Evolutionary conservation across 2,888 invertebrate species (phyloP).

Genomic region (Epinotia bilunana): DNA sequence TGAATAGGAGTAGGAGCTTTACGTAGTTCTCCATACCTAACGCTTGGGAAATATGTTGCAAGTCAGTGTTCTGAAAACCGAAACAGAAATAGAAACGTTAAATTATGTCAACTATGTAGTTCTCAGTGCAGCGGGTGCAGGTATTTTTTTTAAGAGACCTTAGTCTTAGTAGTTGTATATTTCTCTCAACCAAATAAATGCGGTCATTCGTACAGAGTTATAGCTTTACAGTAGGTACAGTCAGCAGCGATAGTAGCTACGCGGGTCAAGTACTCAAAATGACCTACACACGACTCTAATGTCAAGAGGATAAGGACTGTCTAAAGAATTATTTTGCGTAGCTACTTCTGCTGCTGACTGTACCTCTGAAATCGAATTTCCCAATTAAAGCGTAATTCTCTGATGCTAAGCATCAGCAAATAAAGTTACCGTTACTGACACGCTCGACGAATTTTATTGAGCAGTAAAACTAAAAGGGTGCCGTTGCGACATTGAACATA

Average conservation of each 20-base stretch:
- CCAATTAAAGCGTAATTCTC: constrained; percentile 34
- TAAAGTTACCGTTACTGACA: constrained; percentile 67
- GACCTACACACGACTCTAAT: no score
- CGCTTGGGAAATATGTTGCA: neutral
- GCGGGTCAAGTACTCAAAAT: no score
- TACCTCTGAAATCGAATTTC: neutral
- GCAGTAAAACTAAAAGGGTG: constrained; percentile 80
- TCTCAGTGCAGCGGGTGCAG: neutral
- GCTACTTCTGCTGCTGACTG: no score
- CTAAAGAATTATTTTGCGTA: no score
- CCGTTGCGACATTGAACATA: constrained; percentile 71
- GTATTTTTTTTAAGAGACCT: no score
- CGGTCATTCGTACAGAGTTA: neutral
- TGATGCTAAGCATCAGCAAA: constrained; percentile 57
- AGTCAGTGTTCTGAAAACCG: neutral
- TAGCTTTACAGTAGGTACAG: neutral
- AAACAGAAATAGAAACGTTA: neutral
- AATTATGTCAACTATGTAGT: neutral
- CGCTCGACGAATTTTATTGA: constrained; percentile 71
- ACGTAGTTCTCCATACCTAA: neutral
- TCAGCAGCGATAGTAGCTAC: no score
- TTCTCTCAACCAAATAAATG: no score
- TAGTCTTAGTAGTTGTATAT: no score
- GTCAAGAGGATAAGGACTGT: no score
- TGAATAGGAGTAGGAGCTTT: neutral